phyloP scores from a whole-genome alignment of 2,797 vertebrate genomes.

The Heteromormyrus szaboi region DNA sequence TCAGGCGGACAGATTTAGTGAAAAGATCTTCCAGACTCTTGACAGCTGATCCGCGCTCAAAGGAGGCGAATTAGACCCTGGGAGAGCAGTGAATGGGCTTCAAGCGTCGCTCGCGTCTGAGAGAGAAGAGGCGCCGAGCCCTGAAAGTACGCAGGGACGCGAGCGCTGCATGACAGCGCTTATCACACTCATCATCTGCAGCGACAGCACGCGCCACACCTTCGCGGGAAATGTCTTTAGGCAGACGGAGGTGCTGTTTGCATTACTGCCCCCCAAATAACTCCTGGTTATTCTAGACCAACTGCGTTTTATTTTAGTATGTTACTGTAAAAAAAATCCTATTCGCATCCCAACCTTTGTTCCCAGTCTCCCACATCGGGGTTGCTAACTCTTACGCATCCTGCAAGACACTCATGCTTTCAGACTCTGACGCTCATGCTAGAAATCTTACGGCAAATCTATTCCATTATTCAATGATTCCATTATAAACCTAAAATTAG shows the following conservation, averaged over 20 bases:
- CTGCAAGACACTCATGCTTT: background rate
- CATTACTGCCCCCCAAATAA: background rate
- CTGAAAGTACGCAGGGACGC: background rate
- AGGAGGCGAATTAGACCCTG: background rate
- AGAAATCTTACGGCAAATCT: background rate
- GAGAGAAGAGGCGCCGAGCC: background rate
- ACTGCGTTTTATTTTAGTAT: background rate
- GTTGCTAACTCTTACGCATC: background rate
- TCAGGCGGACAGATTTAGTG: constrained; percentile 10
- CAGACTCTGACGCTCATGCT: background rate
- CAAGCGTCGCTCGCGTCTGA: background rate
- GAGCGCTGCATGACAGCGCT: background rate
- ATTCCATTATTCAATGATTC: background rate
- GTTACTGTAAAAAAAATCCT: background rate
- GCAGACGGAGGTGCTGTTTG: background rate
- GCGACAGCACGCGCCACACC: background rate
- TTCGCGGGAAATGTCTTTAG: background rate
- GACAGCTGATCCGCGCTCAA: background rate
- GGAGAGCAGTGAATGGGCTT: background rate
- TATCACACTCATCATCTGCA: background rate
- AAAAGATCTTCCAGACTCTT: constrained; percentile 5
- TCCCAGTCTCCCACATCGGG: background rate
- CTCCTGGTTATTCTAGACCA: background rate
- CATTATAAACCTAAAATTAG: background rate
- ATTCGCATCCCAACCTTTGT: background rate